Percentiles rank a stretch among this genome's conserved stretches.
phyloP scores from a whole-genome alignment of 2,888 invertebrate genomes.

The Metellina segmentata region DNA sequence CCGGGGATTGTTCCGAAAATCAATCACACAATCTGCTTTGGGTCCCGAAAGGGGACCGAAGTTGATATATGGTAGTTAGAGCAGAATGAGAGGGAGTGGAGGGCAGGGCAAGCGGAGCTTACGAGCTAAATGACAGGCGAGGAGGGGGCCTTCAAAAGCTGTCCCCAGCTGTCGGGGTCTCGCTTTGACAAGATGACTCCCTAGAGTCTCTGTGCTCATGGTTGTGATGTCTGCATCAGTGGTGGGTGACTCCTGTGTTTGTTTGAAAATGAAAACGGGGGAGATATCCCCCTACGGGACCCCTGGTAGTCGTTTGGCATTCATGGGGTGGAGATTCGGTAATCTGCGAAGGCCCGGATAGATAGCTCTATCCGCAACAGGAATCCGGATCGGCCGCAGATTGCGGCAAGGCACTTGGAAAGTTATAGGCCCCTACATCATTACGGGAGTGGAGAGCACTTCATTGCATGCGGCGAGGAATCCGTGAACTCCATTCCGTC shows the following conservation, averaged over 20 bases:
- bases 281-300: background rate
- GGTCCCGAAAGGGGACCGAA: constrained; percentile 41
- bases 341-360: constrained; percentile 52
- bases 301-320: constrained; percentile 68
- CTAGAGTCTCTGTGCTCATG: constrained; percentile 29
- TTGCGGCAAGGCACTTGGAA: constrained; percentile 12
- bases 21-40: constrained; percentile 72
- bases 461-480: background rate
- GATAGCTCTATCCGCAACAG: constrained; percentile 31
- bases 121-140: constrained; percentile 73
- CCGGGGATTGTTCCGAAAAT: constrained; percentile 44
- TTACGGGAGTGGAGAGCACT: background rate
- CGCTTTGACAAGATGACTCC: constrained; percentile 75
- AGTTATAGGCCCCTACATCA: background rate
- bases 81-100: background rate
- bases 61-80: constrained; percentile 68
- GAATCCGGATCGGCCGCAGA: constrained; percentile 38
- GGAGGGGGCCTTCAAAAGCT: constrained; percentile 11
- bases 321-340: constrained; percentile 61
- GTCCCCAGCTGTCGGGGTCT: constrained; percentile 72
- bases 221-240: constrained; percentile 72
- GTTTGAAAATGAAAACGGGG: constrained; percentile 65
- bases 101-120: constrained; percentile 19
- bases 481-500: no score
- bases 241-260: constrained; percentile 66